Evolutionary conservation across 2,113 vertebrate genomes (phyloP).

Genomic region (Vicugna pacos): DNA sequence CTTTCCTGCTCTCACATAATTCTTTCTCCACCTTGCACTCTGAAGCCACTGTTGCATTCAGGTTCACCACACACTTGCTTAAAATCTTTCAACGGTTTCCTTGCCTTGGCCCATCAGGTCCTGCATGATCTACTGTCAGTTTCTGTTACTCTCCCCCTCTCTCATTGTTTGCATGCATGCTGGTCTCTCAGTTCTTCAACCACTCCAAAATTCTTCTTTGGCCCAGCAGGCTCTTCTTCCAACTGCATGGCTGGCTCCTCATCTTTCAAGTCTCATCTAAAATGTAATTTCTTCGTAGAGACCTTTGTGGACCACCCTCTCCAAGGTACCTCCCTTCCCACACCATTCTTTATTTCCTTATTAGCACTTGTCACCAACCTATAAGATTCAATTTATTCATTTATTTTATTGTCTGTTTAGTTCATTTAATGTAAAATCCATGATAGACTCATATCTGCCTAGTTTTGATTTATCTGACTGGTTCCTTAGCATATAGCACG

Average conservation of each 20-base stretch:
- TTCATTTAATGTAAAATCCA: background rate
- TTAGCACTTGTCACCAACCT: background rate
- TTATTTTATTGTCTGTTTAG: background rate
- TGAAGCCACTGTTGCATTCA: background rate
- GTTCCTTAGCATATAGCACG: background rate
- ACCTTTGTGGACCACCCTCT: background rate
- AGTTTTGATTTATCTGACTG: background rate
- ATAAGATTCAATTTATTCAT: background rate
- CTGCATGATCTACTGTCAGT: background rate
- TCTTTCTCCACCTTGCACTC: background rate
- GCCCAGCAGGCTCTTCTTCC: background rate
- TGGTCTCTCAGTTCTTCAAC: background rate
- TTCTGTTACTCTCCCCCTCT: accelerated
- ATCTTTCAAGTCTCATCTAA: background rate
- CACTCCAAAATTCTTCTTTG: background rate
- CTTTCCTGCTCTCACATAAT: background rate
- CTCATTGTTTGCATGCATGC: accelerated
- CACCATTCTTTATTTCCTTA: background rate
- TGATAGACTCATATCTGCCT: background rate
- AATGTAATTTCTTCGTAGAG: background rate
- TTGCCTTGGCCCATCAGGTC: background rate
- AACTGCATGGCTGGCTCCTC: background rate
- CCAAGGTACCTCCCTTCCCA: background rate
- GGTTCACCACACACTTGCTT: background rate
- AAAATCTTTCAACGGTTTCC: background rate